These are phyloP conservation scores for Neelides sp. DNA, from an alignment of 1,140 invertebrate species.

Conservation along the genomic window DNA sequence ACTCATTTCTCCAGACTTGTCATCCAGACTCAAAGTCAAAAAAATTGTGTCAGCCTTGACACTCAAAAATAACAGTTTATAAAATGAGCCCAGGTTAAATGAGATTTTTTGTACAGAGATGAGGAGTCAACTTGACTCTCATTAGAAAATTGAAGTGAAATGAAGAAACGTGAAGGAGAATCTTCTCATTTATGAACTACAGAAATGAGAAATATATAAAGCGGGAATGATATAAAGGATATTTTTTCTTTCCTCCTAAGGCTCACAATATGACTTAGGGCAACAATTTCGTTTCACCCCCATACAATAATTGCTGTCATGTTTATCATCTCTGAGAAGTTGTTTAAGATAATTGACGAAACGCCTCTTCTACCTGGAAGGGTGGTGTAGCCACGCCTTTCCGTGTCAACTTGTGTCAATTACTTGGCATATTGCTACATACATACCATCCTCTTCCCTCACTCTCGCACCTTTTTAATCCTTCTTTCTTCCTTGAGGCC, in stretches of 20 bases:
- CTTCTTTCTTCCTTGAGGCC: conserved; percentile 2
- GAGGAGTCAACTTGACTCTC: neutral
- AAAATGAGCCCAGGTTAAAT: too few relatives aligned
- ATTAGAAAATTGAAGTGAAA: neutral
- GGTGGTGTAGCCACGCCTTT: conserved; percentile 20
- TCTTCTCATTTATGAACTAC: neutral
- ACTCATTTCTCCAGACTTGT: too few relatives aligned
- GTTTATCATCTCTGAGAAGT: conserved; percentile 23
- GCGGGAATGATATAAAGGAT: neutral
- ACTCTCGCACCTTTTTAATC: conserved; percentile 4
- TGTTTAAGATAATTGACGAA: conserved; percentile 23
- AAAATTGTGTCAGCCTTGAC: too few relatives aligned
- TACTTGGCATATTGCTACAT: conserved; percentile 22
- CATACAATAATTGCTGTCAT: conserved; percentile 23
- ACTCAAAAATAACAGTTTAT: too few relatives aligned
- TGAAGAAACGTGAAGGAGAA: neutral
- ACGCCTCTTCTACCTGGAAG: conserved; percentile 19
- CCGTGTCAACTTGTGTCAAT: conserved; percentile 23
- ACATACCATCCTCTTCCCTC: conserved; percentile 6
- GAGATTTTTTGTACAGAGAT: too few relatives aligned
- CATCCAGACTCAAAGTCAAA: too few relatives aligned
- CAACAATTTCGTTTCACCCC: conserved; percentile 18
- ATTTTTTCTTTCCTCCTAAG: too few relatives aligned
- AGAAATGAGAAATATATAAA: neutral
- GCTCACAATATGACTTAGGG: conserved; percentile 14